Evolutionary conservation across 2,888 invertebrate species (phyloP), one percentile per base, ranked within the genome.

Genomic region (Synergus umbraculus): DNA sequence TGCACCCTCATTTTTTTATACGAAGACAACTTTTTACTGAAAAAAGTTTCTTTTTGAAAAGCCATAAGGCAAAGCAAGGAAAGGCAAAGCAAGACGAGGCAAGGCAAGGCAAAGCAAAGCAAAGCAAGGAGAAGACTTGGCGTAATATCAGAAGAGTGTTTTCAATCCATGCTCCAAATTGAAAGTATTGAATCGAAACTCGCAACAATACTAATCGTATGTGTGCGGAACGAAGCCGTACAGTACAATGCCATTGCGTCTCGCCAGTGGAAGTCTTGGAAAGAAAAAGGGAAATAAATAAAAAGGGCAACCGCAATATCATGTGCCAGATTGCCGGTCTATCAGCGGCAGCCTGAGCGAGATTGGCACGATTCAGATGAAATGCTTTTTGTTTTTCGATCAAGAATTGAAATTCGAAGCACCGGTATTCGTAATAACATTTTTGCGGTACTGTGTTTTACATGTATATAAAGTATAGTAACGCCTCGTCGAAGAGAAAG

Each of bases 171-270:
- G 73, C 54, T 54, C 73, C 49, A 73, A 73, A 73, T 73, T 73
- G 73, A 73, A 73, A 73, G 54, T 73, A 73, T 73, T 73, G 73
- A 73, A 73, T 73, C 54, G 73, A 73, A 69, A 73, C 73, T 73
- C 73, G 73, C 73, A 54, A 73, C 73, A 54, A 73, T 49, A 73
- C 73, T 73, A 73, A 73, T 73, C 73, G 49, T 73, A 73, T 73
- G 73, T 73, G 73, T 73, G 73, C 73, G 49, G 37, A 73, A 73
- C 1, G n/a, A 73, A 73, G 73, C 54, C 54, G 37, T 54, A 73
- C 54, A 54, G 49, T 73, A 37, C 49, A 73, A 73, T 54, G 73
- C 49, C 73, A 29, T 73, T 73, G 73, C 54, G 54, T 73, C 73
- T 73, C 54, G 49, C 73, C 69, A 73, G 49, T 73, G 54, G 49